phyloP scores from a whole-genome alignment of 1,140 invertebrate genomes.

The Platorchestia sp. region DNA sequence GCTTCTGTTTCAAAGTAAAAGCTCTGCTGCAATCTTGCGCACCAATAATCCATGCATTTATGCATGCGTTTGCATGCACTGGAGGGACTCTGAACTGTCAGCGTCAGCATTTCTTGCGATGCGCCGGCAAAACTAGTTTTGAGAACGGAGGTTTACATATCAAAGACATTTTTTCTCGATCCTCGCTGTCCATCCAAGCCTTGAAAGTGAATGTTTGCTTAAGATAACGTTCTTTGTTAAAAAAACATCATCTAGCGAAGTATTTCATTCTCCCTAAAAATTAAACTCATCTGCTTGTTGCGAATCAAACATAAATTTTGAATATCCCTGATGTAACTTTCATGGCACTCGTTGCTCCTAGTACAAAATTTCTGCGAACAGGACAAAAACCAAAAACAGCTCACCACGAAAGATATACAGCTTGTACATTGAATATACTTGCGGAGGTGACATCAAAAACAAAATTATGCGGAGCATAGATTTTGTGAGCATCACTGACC shows the following conservation, averaged over 20 bases:
- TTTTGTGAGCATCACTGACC: background rate
- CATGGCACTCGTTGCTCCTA: background rate
- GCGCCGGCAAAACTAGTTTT: constrained; percentile 36
- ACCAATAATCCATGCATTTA: constrained; percentile 50
- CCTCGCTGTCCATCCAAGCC: background rate
- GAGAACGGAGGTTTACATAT: constrained; percentile 45
- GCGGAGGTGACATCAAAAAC: background rate
- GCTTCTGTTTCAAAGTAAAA: constrained; percentile 51
- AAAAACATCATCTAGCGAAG: background rate
- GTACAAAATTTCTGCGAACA: background rate
- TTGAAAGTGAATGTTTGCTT: background rate
- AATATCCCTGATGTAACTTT: background rate
- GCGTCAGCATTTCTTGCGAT: constrained; percentile 45
- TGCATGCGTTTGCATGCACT: constrained; percentile 42
- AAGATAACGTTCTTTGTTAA: background rate
- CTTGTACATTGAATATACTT: background rate
- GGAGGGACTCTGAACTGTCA: constrained; percentile 49
- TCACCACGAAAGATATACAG: background rate
- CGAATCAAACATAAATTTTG: too few species aligned
- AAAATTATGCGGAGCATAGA: background rate
- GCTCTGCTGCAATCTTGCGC: constrained; percentile 54
- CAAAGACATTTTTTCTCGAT: constrained; percentile 43
- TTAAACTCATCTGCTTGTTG: background rate
- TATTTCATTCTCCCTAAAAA: background rate
- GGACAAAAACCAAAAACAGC: background rate